Percentiles rank a stretch among this genome's conserved stretches.
Conservation (phyloP, 2,888 invertebrate species). For the Sesamia inferens region DNA sequence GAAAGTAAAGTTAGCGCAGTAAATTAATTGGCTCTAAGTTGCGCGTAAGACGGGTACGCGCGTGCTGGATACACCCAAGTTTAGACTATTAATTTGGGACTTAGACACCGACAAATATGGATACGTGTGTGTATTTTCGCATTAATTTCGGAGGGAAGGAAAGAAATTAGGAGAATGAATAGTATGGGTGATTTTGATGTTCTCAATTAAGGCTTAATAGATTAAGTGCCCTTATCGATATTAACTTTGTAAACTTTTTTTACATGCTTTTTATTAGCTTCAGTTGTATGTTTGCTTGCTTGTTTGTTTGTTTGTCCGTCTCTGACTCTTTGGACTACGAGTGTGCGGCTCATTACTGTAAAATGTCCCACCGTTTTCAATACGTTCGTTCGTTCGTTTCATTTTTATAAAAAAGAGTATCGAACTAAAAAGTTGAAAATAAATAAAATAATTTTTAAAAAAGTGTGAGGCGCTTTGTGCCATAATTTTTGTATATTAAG, state of each 20-base stretch:
- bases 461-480: too few species aligned
- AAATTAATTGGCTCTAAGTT: conserved; percentile 89
- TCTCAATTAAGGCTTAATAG: background rate
- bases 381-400: too few species aligned
- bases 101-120: conserved; percentile 84
- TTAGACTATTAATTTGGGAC: conserved; percentile 89
- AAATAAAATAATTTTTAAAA: too few species aligned
- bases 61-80: conserved; percentile 85
- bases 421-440: too few species aligned
- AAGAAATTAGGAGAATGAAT: conserved; percentile 37
- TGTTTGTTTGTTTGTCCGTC: too few species aligned
- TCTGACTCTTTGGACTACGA: too few species aligned
- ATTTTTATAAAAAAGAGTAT: too few species aligned
- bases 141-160: conserved; percentile 56
- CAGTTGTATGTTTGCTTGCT: too few species aligned
- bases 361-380: too few species aligned
- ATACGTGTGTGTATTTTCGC: conserved; percentile 71
- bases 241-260: background rate
- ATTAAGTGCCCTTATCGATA: background rate
- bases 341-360: too few species aligned
- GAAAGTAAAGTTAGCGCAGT: conserved; percentile 88
- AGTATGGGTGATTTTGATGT: conserved; percentile 1
- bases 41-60: conserved; percentile 76
- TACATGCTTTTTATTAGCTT: too few species aligned
- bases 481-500: too few species aligned